Conservation (phyloP, 1,140 invertebrate species). For the Drosophila azteca region DNA sequence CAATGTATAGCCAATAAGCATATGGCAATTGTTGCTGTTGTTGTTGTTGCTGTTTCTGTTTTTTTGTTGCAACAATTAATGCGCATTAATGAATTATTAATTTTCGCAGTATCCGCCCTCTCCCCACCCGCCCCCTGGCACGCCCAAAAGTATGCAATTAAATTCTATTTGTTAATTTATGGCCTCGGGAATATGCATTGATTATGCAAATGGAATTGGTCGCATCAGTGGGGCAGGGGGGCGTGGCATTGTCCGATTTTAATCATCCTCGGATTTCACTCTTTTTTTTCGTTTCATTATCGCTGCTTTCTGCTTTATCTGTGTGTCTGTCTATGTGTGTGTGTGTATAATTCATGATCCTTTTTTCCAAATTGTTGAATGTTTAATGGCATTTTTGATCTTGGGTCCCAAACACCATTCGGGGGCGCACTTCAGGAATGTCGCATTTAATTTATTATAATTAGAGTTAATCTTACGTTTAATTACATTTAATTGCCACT, state of each 20-base stretch:
- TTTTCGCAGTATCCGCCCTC: conserved; percentile 50
- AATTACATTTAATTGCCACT: conserved; percentile 77
- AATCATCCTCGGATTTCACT: conserved; percentile 50
- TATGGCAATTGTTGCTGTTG: conserved; percentile 53
- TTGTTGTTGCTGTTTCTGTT: conserved; percentile 41
- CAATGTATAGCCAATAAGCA: conserved; percentile 27
- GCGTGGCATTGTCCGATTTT: conserved; percentile 48
- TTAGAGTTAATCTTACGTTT: conserved; percentile 78
- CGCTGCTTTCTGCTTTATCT: conserved; percentile 9
- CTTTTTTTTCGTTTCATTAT: conserved; percentile 30
- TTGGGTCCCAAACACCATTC: conserved; percentile 14
- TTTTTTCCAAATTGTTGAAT: conserved; percentile 58
- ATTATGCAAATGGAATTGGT: conserved; percentile 77
- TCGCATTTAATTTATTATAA: conserved; percentile 77
- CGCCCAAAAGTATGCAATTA: conserved; percentile 74
- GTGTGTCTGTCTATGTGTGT: not conserved
- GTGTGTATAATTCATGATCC: conserved; percentile 37
- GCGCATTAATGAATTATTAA: conserved; percentile 81
- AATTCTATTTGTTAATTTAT: conserved; percentile 82
- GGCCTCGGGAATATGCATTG: conserved; percentile 70
- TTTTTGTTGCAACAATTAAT: conserved; percentile 63
- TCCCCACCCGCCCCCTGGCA: conserved; percentile 28
- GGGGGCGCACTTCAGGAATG: conserved; percentile 32
- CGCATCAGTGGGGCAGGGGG: conserved; percentile 17
- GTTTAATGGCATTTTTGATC: conserved; percentile 75